A percentile compares a stretch with the other conserved stretches of the same genome.
Conservation (phyloP, 2,113 vertebrate genomes). For the Oxyura jamaicensis region DNA sequence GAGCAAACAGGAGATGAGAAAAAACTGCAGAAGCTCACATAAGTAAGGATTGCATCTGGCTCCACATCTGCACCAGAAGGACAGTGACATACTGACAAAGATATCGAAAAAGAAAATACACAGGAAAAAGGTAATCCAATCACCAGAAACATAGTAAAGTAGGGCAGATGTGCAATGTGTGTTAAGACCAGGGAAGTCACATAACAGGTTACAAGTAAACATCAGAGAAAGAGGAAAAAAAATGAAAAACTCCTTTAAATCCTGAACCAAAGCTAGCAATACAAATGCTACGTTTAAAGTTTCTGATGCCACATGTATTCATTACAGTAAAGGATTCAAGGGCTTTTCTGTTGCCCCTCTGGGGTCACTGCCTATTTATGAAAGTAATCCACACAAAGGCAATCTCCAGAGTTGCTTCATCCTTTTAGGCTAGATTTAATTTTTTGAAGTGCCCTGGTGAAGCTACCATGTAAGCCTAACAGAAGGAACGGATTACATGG, state of each 20-base stretch:
- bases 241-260: background rate
- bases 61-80: background rate
- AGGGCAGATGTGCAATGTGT: background rate
- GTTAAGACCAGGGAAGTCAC: background rate
- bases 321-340: background rate
- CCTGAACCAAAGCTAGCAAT: background rate
- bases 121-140: background rate
- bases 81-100: background rate
- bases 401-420: background rate
- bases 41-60: background rate
- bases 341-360: background rate
- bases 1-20: background rate
- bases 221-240: background rate
- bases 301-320: too few species aligned
- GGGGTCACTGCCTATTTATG: background rate
- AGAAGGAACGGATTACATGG: background rate
- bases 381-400: background rate
- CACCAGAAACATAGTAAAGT: background rate
- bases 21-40: background rate
- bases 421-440: background rate
- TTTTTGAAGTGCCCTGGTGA: background rate
- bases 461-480: background rate
- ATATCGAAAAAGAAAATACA: background rate
- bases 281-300: too few species aligned
- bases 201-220: rapidly evolving